Evolutionary conservation across 2,888 invertebrate species (phyloP), one percentile per base, ranked within the genome.

Genomic region (Sphinx pinastri): DNA sequence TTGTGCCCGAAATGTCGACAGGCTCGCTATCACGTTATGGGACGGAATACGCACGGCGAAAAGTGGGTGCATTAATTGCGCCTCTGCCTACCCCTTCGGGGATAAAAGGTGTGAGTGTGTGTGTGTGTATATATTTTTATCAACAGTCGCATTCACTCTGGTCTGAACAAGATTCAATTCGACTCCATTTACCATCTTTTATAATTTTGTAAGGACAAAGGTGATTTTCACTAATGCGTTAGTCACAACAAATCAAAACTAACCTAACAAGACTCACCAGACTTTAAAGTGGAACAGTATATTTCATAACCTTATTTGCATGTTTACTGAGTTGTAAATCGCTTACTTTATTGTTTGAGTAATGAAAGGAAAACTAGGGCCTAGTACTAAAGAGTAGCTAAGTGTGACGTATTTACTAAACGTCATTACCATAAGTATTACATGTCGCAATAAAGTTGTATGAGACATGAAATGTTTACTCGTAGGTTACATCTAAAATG

Each of bases 271-370:
- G 19, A 49, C 49, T 63, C 60, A n/a, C 4, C 8, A n/a, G 13
- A 45, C n/a, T 16, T 31, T 58, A 31, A 19, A 63, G 63, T 63
- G 19, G 63, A 63, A 49, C 63, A 13, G 2, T 47, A 49, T 63
- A 63, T 63, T 63, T 63, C 63, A 63, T 49, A 63, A 63, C 47
- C 49, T 63, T 49, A 63, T 63, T 63, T 63, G 63, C 49, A 63
- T 63, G 63, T 63, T 63, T 47, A 63, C 19, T 49, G 63, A 12
- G 63, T 49, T 63, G 49, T 60, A 60, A 60, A 60, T 60, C 45
- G 45, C 45, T 16, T 60, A 60, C 13, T 63, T 63, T 63, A 49
- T 25, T 49, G 63, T 63, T 19, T 49, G 49, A 19, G 47, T 45
- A 63, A 63, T 63, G 63, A 49, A 63, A 63, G 63, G 63, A 63